phyloP scores from a whole-genome alignment of 2,888 invertebrate species.

The Plagiodera versicolora region DNA sequence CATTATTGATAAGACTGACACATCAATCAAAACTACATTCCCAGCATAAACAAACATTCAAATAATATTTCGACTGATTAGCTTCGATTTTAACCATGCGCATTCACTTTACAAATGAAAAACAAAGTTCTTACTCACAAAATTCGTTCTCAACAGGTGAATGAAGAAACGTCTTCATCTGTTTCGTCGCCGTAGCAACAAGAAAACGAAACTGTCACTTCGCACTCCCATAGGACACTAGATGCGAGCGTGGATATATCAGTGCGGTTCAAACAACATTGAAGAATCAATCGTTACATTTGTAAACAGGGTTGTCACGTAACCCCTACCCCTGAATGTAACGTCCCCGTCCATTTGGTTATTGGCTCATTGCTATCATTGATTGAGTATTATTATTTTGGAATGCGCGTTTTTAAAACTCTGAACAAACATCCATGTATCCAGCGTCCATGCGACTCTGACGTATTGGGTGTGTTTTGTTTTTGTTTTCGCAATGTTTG shows the following conservation, averaged over 20 bases:
- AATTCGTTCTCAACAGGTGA: background rate
- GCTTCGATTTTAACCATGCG: too few species aligned
- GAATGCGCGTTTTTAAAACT: conserved; percentile 58
- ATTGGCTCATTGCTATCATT: conserved; percentile 58
- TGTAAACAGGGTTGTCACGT: conserved; percentile 58
- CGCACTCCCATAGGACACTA: conserved; percentile 43
- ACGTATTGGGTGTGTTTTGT: conserved; percentile 43
- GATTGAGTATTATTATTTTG: conserved; percentile 59
- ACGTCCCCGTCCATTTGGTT: conserved; percentile 56
- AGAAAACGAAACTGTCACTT: conserved; percentile 29
- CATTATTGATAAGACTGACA: too few species aligned
- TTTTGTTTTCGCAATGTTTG: conserved; percentile 33
- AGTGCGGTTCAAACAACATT: conserved; percentile 55
- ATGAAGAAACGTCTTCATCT: conserved; percentile 10
- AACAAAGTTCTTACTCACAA: background rate
- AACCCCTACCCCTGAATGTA: conserved; percentile 50
- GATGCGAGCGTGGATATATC: conserved; percentile 50
- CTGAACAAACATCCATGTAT: conserved; percentile 52
- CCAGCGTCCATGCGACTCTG: conserved; percentile 39
- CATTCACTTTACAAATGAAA: background rate
- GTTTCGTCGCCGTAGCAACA: conserved; percentile 13
- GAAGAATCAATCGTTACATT: conserved; percentile 58
- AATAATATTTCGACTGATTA: too few species aligned
- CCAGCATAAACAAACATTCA: too few species aligned
- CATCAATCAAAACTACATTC: too few species aligned